A percentile compares a stretch with the other conserved stretches of the same genome.
These are phyloP conservation scores for Clostera curtula DNA, from an alignment of 2,888 invertebrate genomes.

Conservation along the genomic window DNA sequence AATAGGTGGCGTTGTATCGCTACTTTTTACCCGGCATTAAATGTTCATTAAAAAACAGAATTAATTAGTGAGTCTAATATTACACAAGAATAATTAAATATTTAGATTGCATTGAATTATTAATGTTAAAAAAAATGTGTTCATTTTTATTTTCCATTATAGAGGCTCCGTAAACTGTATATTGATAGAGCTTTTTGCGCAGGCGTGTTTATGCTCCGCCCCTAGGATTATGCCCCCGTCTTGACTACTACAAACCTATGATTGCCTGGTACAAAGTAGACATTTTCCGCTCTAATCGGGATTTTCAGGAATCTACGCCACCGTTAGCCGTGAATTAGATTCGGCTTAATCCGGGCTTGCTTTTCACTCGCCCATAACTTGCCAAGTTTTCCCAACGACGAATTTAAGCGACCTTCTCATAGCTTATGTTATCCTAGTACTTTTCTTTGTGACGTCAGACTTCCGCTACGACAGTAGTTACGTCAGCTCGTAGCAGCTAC, in stretches of 20 bases:
- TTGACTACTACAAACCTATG: slow-evolving; percentile 30
- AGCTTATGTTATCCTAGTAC: slow-evolving; percentile 42
- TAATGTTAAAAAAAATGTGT: no score
- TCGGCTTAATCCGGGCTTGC: slow-evolving; percentile 36
- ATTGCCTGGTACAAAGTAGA: slow-evolving; percentile 60
- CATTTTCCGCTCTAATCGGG: slow-evolving; percentile 75
- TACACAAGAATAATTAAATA: no score
- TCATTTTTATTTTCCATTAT: no score
- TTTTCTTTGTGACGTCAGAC: slow-evolving; percentile 36
- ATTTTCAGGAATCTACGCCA: slow-evolving; percentile 59
- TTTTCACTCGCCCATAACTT: slow-evolving; percentile 15
- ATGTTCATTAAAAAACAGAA: no score
- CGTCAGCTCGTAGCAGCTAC: not conserved
- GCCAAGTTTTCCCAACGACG: slow-evolving; percentile 19
- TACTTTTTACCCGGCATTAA: no score
- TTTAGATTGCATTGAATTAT: no score
- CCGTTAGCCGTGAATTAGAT: slow-evolving; percentile 50
- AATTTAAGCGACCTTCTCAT: slow-evolving; percentile 13
- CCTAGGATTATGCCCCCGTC: slow-evolving; percentile 10
- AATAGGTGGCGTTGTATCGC: no score
- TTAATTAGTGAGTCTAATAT: no score
- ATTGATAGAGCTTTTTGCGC: no score
- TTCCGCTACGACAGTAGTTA: slow-evolving; percentile 10
- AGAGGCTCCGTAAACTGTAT: no score
- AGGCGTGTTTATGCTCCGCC: slow-evolving; percentile 38